Base-by-base conservation (phyloP, 1,140 invertebrate genomes). In the Protaetia brevitarsis region DNA sequence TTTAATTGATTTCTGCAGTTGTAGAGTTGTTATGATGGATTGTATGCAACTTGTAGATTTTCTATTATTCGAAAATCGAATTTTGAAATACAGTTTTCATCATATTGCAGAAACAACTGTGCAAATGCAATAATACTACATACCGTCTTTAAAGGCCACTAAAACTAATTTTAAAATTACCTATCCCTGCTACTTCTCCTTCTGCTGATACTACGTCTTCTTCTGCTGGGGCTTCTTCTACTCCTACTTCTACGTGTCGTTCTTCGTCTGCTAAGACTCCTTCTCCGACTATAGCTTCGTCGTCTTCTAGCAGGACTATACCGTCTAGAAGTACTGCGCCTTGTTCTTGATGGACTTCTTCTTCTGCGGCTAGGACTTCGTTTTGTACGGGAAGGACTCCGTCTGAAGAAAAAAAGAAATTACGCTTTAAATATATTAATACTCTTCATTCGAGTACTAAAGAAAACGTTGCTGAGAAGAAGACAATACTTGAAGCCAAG, bases 251-350 rank as follows among this genome's bases (percentile, higher is more conserved):
- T 57, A 16, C 65, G 37, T 1, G 41, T 23, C 13, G 66, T 67
- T 45, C 68, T 66, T 16, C 71, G 56, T 37, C 67, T 67, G 58
- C 72, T 68, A 16, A 68, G 19, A 26, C 70, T 72, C 51, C 72
- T 68, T 8, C 70, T 28, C 13, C 70, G 70, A 51, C 72, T 69
- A 57, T 71, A 69, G 36, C 72, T 68, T 34, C 60, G 30, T 31
- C 73, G 69, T 64, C 72, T 71, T 36, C 74, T 67, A 28, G 74
- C 67, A 7, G 71, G 72, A 70, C 74, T 76, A 19, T 67, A 67
- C 19, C 74, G 69, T 34, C 74, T 66, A 10, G 73, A 70, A 2
- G 61, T 56, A 27, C 74, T 76, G 7, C 73, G 68, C 8, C 63
- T 51, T 7, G 34, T 29, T 36, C 67, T 30, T 5, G 72, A 72